Evolutionary conservation across 2,113 vertebrate genomes (phyloP).

Genomic region (Ceratotherium simum): DNA sequence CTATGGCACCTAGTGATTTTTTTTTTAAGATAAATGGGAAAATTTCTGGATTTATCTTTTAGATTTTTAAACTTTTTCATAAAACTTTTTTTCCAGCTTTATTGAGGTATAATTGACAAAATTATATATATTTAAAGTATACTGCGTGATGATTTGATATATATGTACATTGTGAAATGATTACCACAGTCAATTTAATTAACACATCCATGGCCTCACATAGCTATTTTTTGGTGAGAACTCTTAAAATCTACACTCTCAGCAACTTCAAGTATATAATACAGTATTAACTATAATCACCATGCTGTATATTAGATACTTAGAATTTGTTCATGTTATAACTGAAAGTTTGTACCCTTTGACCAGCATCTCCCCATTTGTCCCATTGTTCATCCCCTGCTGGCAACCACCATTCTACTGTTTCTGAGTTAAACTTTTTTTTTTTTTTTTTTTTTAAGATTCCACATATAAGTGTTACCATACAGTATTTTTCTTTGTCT

Average conservation of each 20-base stretch:
- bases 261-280: neutral
- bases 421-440: neutral
- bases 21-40: neutral
- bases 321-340: neutral
- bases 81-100: neutral
- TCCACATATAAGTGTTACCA: neutral
- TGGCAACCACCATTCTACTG: neutral
- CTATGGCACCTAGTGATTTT: neutral
- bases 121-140: neutral
- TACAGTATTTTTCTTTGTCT: neutral
- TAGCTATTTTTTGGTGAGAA: neutral
- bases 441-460: no score
- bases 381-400: neutral
- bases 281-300: neutral
- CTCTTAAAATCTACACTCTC: neutral
- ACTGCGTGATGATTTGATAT: neutral
- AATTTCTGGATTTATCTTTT: neutral
- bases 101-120: neutral
- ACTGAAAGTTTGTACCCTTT: neutral
- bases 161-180: neutral
- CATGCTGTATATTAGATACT: neutral
- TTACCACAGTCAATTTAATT: neutral
- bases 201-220: neutral
- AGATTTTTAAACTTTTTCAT: conserved; percentile 20
- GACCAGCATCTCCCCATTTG: neutral